These are phyloP conservation scores for Apteryx mantelli DNA, from an alignment of 2,113 vertebrate species.

Conservation along the genomic window DNA sequence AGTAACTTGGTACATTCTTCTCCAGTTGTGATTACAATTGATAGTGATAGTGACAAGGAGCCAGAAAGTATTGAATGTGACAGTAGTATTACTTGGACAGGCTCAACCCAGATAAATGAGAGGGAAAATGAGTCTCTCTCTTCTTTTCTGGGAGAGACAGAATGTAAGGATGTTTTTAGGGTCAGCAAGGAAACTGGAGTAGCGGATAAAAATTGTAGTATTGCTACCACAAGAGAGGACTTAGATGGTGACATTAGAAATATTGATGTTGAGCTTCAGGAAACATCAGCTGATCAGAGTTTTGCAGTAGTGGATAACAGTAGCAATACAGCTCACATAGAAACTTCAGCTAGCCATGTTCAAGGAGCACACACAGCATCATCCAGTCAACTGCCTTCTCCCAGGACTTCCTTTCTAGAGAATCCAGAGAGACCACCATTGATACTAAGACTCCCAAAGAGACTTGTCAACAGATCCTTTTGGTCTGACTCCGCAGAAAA, in stretches of 20 bases:
- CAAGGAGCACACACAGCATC: constrained; percentile 48
- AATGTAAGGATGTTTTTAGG: constrained; percentile 48
- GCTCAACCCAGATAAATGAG: neutral
- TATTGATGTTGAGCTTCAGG: neutral
- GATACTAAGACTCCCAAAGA: constrained; percentile 74
- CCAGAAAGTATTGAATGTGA: constrained; percentile 30
- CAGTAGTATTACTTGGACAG: constrained; percentile 44
- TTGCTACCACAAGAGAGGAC: neutral
- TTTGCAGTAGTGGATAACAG: neutral
- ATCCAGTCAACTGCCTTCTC: constrained; percentile 45
- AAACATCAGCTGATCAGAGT: constrained; percentile 25
- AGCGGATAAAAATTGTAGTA: neutral
- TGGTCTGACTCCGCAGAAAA: constrained; percentile 49
- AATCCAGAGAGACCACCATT: constrained; percentile 52
- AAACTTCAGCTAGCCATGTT: neutral
- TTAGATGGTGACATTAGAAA: constrained; percentile 18
- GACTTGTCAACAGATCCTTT: constrained; percentile 50
- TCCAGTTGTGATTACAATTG: constrained; percentile 86
- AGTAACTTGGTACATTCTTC: constrained; percentile 51
- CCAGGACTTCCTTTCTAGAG: constrained; percentile 55
- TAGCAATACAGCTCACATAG: neutral
- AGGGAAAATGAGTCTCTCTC: neutral
- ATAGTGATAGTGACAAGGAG: constrained; percentile 86
- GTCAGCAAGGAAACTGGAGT: constrained; percentile 26
- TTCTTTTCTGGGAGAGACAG: neutral